Base-by-base conservation (phyloP, 2,113 vertebrate species). In the Odontophorus gujanensis region DNA sequence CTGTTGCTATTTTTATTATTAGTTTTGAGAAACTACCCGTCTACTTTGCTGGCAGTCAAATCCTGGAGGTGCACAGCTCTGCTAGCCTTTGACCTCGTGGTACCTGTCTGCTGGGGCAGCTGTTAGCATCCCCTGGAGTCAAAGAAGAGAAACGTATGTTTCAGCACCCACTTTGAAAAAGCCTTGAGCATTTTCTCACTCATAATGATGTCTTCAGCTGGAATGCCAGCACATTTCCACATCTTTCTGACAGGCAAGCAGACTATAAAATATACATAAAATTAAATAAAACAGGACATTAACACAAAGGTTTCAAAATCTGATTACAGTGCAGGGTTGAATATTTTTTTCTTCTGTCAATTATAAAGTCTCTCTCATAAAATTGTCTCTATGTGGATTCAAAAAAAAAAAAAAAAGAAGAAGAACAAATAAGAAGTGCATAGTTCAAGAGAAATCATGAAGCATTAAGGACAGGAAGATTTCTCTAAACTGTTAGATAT, bases 221-320 rank as follows among this genome's bases (percentile, higher is more conserved):
- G 90, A 97, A 97, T 96, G 95, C 94, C 97, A 97, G 96, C 97
- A 96, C 61, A 87, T 95, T 97, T 98, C 96, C 90, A 96, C 96
- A 94, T 98, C 94, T 93, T 86, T 96, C 92, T 98, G 97, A 98
- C 96, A 98, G 94, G 87, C 93, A 96, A 92, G 85, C 68, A 97
- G 79, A 87, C 94, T 97, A 97, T 96, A 96, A 98, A 97, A 94
- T 95, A 97, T 93, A 94, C 92, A 95, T 96, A 97, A 97, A 98
- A 98, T 98, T 97, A 98, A 98, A 97, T 97, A 96, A 96, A 98
- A 97, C 85, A 95, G 95, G 97, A 97, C 96, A 97, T 95, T 95
- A 97, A 97, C 95, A 97, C 86, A 94, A 97, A 97, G 83, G 91
- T 97, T 97, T 97, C 92, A 95, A 96, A 97, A 97, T 96, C 92